phyloP scores from a whole-genome alignment of 2,888 invertebrate species.

The Drosophila gaucha region DNA sequence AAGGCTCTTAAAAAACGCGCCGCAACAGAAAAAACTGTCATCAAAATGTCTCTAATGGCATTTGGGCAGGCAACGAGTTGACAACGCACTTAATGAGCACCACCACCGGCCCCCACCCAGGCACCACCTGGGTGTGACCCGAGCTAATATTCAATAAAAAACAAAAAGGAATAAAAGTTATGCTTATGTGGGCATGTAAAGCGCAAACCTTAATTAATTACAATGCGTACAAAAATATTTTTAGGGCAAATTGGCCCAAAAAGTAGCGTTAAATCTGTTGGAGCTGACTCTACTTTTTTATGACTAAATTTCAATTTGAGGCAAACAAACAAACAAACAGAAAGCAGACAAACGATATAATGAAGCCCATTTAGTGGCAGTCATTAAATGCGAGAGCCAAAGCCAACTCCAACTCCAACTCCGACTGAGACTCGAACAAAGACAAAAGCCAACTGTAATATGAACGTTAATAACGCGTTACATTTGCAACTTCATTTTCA shows the following conservation, averaged over 20 bases:
- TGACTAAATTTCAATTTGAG: slow-evolving; percentile 77
- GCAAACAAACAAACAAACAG: slow-evolving; percentile 59
- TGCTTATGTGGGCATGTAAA: slow-evolving; percentile 69
- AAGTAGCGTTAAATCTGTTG: slow-evolving; percentile 73
- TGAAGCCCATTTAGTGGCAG: slow-evolving; percentile 79
- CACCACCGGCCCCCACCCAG: neutral
- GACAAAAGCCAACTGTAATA: slow-evolving; percentile 66
- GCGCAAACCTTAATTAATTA: slow-evolving; percentile 73
- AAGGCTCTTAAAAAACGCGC: slow-evolving; percentile 46
- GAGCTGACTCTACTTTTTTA: slow-evolving; percentile 43
- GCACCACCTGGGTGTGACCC: slow-evolving; percentile 48
- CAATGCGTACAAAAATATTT: slow-evolving; percentile 35
- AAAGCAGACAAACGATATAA: slow-evolving; percentile 73
- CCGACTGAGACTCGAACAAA: slow-evolving; percentile 19
- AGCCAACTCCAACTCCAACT: slow-evolving; percentile 4
- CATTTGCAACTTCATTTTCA: slow-evolving; percentile 77
- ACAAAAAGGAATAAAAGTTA: slow-evolving; percentile 47
- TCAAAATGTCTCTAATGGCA: slow-evolving; percentile 80
- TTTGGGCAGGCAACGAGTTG: slow-evolving; percentile 75
- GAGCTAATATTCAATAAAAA: slow-evolving; percentile 72
- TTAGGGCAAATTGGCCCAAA: slow-evolving; percentile 29
- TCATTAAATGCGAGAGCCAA: slow-evolving; percentile 70
- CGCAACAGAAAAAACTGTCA: slow-evolving; percentile 64
- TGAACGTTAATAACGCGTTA: slow-evolving; percentile 81
- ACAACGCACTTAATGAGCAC: slow-evolving; percentile 71